Base-by-base conservation (phyloP, 2,888 invertebrate genomes). In the Agrilus biguttatus region DNA sequence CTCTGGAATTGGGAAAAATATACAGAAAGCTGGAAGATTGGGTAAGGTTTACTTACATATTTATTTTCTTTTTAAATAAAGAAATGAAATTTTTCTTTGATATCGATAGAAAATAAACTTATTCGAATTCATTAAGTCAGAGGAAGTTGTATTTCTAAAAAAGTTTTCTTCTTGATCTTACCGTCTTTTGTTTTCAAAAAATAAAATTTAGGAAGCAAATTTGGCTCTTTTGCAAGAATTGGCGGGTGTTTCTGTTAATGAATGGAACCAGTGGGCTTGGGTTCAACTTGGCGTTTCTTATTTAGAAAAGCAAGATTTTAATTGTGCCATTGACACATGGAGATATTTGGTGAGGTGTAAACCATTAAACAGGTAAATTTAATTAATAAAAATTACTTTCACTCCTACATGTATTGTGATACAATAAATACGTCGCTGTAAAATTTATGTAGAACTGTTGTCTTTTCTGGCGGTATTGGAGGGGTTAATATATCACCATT, bases 231-330 rank as follows among this genome's bases (percentile, higher is more conserved):
- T 87, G 33, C 64, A 69, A 52, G 72, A 64, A 44, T 68, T 68
- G 45, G 73, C 67, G 38, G 66, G 51, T 53, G 67, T 53, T 28
- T 54, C 59, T 33, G 67, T 69, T 47, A 63, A 56, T 43, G 46
- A 49, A 5, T 52, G 56, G 35, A 65, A 61, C 35, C 74, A 78
- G 49, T 90, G 90, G 84, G 79, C 89, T 14, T 79, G 84, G 74
- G 73, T 90, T 41, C 80, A 90, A 60, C 69, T 93, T 40, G 93
- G 93, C 2, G 67, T 92, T 39, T 79, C 84, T 61, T 80, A 87
- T 61, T 70, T 88, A 48, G 80, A 79, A 53, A 74, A 76, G 51
- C 78, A 77, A 49, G 78, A 88, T 51, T 78, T 78, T 58, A 73
- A 76, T 49, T 75, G 78, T 55, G 86, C 92, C 13, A 82, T 91